A percentile compares a stretch with the other conserved stretches of the same genome.
Evolutionary conservation across 2,797 vertebrate genomes (phyloP).

Genomic region (Pteropus rufus): DNA sequence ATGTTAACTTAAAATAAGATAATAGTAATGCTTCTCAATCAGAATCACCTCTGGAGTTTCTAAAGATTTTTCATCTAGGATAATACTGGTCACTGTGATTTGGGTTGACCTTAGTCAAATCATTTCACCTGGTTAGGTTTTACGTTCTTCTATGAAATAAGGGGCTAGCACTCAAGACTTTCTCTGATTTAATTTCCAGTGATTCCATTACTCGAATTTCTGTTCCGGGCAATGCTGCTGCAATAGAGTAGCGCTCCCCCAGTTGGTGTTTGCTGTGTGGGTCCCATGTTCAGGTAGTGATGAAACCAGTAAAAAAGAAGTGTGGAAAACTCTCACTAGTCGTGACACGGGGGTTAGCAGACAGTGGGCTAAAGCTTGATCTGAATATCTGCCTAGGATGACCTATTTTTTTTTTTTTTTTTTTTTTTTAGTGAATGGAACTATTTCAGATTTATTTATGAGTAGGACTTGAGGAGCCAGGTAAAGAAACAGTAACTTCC

Average conservation of each 20-base stretch:
- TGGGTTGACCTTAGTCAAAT: neutral
- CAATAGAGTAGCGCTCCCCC: neutral
- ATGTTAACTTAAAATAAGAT: neutral
- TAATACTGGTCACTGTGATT: neutral
- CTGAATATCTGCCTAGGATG: neutral
- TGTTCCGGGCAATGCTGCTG: neutral
- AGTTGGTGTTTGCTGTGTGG: neutral
- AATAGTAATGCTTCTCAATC: neutral
- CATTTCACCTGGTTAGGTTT: neutral
- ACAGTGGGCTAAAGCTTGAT: neutral
- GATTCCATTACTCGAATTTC: neutral
- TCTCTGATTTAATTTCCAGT: neutral
- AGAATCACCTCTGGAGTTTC: neutral
- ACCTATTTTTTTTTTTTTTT: no score
- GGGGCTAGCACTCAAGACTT: neutral
- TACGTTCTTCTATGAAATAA: neutral
- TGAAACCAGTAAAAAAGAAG: neutral
- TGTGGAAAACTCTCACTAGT: neutral
- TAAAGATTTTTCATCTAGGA: neutral
- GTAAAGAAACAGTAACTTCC: neutral
- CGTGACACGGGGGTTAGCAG: neutral
- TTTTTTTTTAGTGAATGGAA: no score
- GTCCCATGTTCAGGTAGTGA: neutral
- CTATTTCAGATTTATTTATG: neutral
- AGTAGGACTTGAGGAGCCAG: neutral